phyloP scores from a whole-genome alignment of 92 coral and sea anemone species.

The Epizoanthus rinbou region DNA sequence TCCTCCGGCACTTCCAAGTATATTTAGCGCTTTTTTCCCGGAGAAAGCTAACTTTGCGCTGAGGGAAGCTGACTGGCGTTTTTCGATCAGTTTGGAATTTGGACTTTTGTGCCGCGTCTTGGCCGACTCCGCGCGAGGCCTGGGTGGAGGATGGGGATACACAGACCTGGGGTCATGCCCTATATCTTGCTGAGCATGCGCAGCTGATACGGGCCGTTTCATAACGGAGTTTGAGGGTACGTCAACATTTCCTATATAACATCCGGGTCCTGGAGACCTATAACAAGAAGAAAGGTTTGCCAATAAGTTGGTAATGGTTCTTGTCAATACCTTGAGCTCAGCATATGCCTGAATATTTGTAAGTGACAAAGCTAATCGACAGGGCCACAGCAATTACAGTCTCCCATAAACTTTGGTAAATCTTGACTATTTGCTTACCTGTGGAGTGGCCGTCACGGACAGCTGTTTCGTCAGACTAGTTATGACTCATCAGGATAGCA shows the following conservation, averaged over 20 bases:
- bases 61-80: conserved; percentile 77
- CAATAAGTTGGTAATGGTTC: neutral
- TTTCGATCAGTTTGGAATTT: conserved; percentile 68
- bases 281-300: neutral
- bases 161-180: conserved; percentile 51
- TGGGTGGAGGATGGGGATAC: conserved; percentile 82
- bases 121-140: conserved; percentile 83
- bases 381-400: too few relatives aligned
- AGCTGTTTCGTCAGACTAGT: too few relatives aligned
- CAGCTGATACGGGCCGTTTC: conserved; percentile 34
- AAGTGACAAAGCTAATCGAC: too few relatives aligned
- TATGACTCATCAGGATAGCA: too few relatives aligned
- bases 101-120: conserved; percentile 73
- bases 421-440: too few relatives aligned
- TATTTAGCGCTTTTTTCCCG: conserved; percentile 52
- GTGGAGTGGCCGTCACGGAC: too few relatives aligned
- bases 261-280: conserved; percentile 30
- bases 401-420: too few relatives aligned
- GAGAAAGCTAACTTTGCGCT: conserved; percentile 91
- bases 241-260: conserved; percentile 6
- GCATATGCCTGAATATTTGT: too few relatives aligned
- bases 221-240: neutral
- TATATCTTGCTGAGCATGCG: neutral
- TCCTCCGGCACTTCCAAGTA: conserved; percentile 43
- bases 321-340: too few relatives aligned